Evolutionary conservation across 2,797 vertebrate species (phyloP).

Genomic region (Danio aesculapii): DNA sequence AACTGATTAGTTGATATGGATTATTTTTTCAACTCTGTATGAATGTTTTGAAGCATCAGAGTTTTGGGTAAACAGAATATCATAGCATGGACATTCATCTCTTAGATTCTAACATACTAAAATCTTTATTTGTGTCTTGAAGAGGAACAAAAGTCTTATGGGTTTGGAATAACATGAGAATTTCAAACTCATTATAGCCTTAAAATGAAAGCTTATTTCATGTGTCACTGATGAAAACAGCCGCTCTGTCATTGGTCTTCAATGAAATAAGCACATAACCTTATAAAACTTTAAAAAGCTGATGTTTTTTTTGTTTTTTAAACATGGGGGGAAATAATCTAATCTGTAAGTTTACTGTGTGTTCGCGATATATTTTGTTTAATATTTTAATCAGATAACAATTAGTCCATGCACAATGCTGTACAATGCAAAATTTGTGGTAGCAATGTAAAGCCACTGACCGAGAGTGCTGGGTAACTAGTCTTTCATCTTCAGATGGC

Average conservation of each 20-base stretch:
- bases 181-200: not conserved
- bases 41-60: too few species aligned
- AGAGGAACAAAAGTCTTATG: too few species aligned
- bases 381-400: conserved; percentile 12
- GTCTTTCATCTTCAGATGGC: not conserved
- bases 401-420: not conserved
- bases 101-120: too few species aligned
- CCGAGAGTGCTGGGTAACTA: not conserved
- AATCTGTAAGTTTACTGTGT: not conserved
- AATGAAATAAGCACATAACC: not conserved
- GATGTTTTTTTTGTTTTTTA: not conserved
- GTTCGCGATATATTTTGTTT: not conserved
- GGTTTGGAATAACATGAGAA: too few species aligned
- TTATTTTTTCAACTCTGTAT: too few species aligned
- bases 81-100: too few species aligned
- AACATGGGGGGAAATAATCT: not conserved
- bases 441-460: not conserved
- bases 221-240: not conserved
- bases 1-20: too few species aligned
- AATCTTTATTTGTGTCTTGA: too few species aligned
- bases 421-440: not conserved
- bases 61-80: too few species aligned
- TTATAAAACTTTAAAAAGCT: not conserved
- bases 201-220: not conserved
- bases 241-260: conserved; percentile 5